These are phyloP conservation scores for Baccha elongata DNA, from an alignment of 2,888 invertebrate species.

Conservation along the genomic window DNA sequence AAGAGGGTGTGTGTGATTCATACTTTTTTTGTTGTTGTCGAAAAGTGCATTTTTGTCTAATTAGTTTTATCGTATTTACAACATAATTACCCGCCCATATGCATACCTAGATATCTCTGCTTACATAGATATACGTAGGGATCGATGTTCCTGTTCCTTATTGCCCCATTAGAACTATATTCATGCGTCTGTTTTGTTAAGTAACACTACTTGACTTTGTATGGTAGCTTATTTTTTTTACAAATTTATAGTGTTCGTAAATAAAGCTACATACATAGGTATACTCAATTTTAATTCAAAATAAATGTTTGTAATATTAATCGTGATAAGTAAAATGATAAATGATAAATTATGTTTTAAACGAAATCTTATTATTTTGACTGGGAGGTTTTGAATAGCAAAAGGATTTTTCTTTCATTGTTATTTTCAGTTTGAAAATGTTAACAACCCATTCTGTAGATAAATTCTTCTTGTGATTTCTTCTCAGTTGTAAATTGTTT, in stretches of 20 bases:
- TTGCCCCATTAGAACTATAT: slow-evolving; percentile 6
- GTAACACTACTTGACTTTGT: no score
- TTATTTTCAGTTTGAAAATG: slow-evolving; percentile 1
- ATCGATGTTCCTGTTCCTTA: no score
- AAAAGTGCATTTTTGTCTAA: slow-evolving; percentile 41
- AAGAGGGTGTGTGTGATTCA: slow-evolving; percentile 48
- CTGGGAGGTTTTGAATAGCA: not conserved
- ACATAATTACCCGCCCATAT: not conserved
- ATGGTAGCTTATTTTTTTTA: no score
- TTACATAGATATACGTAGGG: no score
- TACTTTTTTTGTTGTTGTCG: slow-evolving; percentile 20
- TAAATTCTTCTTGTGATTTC: no score
- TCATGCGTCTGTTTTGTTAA: not conserved
- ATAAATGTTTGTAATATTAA: not conserved
- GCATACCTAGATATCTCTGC: not conserved
- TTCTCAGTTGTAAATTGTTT: no score
- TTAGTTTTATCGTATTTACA: slow-evolving; percentile 25
- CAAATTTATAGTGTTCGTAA: no score
- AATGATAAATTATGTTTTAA: not conserved
- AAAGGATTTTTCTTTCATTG: slow-evolving; percentile 3
- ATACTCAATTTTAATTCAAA: no score
- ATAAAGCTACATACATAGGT: no score
- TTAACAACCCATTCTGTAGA: no score
- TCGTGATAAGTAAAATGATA: not conserved
- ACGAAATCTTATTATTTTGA: not conserved